Evolutionary conservation across 35 echinoderm and acorn worm species (phyloP).

Genomic region (Antedon bifida): DNA sequence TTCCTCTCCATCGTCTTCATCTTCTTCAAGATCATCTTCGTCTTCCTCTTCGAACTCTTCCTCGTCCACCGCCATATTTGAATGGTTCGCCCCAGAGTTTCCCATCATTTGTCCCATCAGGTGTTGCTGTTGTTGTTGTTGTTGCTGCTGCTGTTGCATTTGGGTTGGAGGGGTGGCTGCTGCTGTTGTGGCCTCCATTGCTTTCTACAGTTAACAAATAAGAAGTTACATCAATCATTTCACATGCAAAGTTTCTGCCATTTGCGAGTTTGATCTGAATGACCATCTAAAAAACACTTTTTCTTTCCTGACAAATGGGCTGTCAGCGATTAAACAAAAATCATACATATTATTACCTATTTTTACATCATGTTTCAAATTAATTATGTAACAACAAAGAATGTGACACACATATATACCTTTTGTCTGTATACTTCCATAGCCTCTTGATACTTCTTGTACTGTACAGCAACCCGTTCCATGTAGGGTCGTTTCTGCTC

Average conservation of each 20-base stretch:
- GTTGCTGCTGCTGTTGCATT: constrained; percentile 12
- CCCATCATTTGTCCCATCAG: not conserved
- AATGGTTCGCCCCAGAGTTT: not conserved
- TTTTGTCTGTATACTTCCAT: constrained; percentile 87
- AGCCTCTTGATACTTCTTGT: constrained; percentile 69
- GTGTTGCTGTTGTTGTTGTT: constrained; percentile 26
- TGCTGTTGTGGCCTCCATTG: constrained; percentile 24
- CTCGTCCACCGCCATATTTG: constrained; percentile 1
- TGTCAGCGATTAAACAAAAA: too few species aligned
- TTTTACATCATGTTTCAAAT: too few species aligned
- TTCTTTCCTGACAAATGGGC: too few species aligned
- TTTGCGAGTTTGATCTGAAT: constrained; percentile 9
- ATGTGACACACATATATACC: too few species aligned
- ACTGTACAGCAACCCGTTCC: constrained; percentile 76
- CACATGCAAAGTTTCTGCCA: constrained; percentile 46
- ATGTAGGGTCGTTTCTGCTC: constrained; percentile 93
- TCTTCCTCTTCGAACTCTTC: constrained; percentile 43
- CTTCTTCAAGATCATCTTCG: constrained; percentile 42
- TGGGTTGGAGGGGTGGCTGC: constrained; percentile 22
- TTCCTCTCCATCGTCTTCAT: constrained; percentile 20
- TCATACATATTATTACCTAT: too few species aligned
- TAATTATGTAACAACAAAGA: too few species aligned
- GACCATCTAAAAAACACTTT: constrained; percentile 21
- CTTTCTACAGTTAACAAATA: not conserved
- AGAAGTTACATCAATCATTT: too few species aligned